Conservation (phyloP, 2,888 invertebrate species). For the Melanotus villosus region DNA sequence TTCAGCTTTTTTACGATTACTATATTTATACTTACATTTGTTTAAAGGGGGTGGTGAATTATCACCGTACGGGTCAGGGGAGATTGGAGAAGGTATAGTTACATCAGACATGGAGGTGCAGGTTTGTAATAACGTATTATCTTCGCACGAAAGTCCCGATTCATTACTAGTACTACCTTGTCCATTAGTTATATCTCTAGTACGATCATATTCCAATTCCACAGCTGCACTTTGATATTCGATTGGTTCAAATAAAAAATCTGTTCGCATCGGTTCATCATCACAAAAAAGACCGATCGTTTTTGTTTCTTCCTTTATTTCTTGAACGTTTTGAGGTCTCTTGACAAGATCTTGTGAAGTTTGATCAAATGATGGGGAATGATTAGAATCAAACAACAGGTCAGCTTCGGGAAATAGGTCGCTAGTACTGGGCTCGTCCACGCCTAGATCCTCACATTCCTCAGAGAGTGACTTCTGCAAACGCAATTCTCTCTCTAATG, state of each 20-base stretch:
- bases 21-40: conserved; percentile 68
- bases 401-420: conserved; percentile 86
- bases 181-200: conserved; percentile 62
- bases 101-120: conserved; percentile 67
- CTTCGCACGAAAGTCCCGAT: conserved; percentile 62
- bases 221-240: conserved; percentile 62
- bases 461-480: conserved; percentile 82
- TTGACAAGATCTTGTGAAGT: conserved; percentile 56
- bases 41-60: conserved; percentile 59
- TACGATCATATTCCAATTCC: conserved; percentile 60
- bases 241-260: conserved; percentile 66
- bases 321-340: conserved; percentile 40
- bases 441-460: conserved; percentile 84
- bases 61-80: conserved; percentile 62
- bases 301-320: conserved; percentile 53
- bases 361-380: conserved; percentile 74
- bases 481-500: conserved; percentile 71
- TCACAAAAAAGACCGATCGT: conserved; percentile 64
- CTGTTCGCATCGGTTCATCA: conserved; percentile 62
- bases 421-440: conserved; percentile 85
- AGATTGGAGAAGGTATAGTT: conserved; percentile 66
- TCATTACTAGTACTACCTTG: conserved; percentile 59
- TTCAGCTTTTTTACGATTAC: conserved; percentile 64
- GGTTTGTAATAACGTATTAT: conserved; percentile 65
- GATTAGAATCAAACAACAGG: conserved; percentile 79